Conservation (phyloP, 23 tunicate genomes). For the Ascidia mentula region DNA sequence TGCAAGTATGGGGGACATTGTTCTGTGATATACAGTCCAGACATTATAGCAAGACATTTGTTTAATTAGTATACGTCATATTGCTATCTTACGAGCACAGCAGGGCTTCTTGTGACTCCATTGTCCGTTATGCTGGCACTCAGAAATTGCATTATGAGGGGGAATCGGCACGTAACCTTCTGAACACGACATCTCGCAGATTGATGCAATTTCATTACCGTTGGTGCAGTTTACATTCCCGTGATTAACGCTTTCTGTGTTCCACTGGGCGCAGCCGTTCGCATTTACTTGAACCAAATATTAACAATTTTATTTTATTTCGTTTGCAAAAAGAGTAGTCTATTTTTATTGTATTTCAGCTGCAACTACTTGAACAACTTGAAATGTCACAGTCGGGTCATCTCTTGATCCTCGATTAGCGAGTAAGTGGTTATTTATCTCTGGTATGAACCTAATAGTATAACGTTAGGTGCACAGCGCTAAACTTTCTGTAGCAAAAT, state of each 20-base stretch:
- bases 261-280: background rate
- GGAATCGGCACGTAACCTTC: background rate
- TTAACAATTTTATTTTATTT: too few species aligned
- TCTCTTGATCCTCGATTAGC: too few species aligned
- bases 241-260: background rate
- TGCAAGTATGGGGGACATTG: background rate
- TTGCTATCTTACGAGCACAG: background rate
- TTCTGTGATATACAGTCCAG: background rate
- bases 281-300: background rate
- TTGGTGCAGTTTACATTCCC: background rate
- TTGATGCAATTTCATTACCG: background rate
- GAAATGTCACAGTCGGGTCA: too few species aligned
- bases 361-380: too few species aligned
- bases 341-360: too few species aligned
- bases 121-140: background rate
- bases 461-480: too few species aligned
- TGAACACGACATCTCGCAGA: background rate
- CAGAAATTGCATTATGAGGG: background rate
- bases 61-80: too few species aligned
- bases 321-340: too few species aligned
- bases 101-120: constrained; percentile 3
- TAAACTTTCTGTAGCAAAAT: too few species aligned
- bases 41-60: too few species aligned
- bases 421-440: too few species aligned
- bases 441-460: too few species aligned